Evolutionary conservation across 2,113 vertebrate genomes (phyloP).

Genomic region (Alexandromys fortis): DNA sequence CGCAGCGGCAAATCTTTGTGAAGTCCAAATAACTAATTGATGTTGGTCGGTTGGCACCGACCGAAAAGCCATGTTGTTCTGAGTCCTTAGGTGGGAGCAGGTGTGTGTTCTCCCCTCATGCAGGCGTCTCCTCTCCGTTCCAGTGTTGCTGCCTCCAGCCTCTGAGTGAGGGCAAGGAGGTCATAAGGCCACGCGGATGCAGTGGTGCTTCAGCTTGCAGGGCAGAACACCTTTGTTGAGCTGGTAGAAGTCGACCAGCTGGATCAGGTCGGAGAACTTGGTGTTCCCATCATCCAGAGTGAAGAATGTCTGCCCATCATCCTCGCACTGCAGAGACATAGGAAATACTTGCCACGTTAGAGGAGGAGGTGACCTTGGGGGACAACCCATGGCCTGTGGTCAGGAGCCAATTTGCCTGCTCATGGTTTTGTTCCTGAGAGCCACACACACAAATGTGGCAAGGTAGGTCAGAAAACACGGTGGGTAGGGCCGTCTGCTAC

Average conservation of each 20-base stretch:
- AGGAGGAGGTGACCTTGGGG: neutral
- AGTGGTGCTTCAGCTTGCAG: constrained; percentile 99
- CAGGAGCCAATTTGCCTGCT: neutral
- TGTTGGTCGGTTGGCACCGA: constrained; percentile 81
- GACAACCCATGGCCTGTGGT: fast-evolving
- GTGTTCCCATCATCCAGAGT: constrained; percentile 98
- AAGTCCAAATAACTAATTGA: constrained; percentile 82
- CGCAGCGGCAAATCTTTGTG: constrained; percentile 77
- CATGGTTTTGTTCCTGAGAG: neutral
- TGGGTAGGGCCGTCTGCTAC: fast-evolving
- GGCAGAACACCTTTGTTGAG: constrained; percentile 98
- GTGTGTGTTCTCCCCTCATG: constrained; percentile 64
- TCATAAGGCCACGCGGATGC: constrained; percentile 99
- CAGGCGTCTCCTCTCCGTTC: constrained; percentile 82
- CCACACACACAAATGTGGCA: fast-evolving
- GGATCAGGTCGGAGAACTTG: constrained; percentile 99
- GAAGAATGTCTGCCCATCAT: constrained; percentile 96
- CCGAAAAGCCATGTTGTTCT: constrained; percentile 66
- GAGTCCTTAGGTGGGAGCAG: constrained; percentile 18
- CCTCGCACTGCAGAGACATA: constrained; percentile 91
- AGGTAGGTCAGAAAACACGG: neutral
- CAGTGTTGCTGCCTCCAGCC: constrained; percentile 83
- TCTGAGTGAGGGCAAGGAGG: constrained; percentile 79
- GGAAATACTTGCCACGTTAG: constrained; percentile 48
- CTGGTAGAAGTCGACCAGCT: constrained; percentile 99